Conservation (phyloP, 2,888 invertebrate species). For the Mesorhabditis sp. region DNA sequence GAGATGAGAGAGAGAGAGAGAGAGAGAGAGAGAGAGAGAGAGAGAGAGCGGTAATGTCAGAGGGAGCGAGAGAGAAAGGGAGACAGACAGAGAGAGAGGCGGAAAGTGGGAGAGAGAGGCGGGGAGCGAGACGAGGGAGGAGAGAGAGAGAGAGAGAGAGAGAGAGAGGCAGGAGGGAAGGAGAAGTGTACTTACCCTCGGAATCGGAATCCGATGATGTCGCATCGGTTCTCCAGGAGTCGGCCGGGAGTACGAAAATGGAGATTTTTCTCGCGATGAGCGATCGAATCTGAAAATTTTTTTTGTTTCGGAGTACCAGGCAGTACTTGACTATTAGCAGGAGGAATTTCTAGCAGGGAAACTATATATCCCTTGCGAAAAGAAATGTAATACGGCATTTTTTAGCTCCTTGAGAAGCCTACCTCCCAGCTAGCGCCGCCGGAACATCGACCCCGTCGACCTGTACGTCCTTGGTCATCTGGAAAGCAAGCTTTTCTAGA, state of each 20-base stretch:
- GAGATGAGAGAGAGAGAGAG: too few relatives aligned
- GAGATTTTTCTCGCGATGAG: background rate
- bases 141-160: constrained; percentile 1
- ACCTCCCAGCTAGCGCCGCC: background rate
- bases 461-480: background rate
- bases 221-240: constrained; percentile 26
- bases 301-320: background rate
- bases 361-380: too few relatives aligned
- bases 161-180: background rate
- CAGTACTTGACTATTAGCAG: too few relatives aligned
- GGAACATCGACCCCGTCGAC: background rate
- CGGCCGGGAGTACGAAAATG: constrained; percentile 30
- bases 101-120: background rate
- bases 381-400: background rate
- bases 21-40: too few relatives aligned
- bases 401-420: background rate
- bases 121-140: background rate
- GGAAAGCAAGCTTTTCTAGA: too few relatives aligned
- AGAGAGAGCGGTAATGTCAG: too few relatives aligned
- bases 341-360: too few relatives aligned
- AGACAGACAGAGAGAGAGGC: background rate
- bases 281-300: background rate
- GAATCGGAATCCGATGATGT: constrained; percentile 25
- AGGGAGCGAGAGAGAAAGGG: background rate
- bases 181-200: constrained; percentile 18